Conservation (phyloP, 2,888 invertebrate species). For the Prosapia bicincta region DNA sequence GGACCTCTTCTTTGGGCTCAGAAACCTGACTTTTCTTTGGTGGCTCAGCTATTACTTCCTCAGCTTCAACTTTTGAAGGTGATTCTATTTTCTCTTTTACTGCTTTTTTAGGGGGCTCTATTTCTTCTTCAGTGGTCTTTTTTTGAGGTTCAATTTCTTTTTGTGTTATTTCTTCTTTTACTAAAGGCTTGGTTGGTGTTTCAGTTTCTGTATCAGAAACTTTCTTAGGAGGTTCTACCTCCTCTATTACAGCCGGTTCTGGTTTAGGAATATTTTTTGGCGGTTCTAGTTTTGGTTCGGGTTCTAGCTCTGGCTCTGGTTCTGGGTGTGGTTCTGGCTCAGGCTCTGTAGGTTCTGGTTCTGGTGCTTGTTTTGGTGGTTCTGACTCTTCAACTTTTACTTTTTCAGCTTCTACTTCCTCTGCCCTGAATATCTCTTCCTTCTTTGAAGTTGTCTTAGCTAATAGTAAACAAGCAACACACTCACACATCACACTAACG, state of each 20-base stretch:
- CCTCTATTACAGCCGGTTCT: conserved; percentile 4
- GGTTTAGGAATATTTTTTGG: neutral
- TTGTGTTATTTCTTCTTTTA: neutral
- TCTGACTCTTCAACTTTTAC: conserved; percentile 1
- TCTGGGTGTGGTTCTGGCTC: conserved; percentile 2
- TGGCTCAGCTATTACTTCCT: neutral
- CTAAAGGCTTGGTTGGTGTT: neutral
- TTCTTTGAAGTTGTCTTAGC: conserved; percentile 26
- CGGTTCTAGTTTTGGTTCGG: neutral
- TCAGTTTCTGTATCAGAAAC: neutral
- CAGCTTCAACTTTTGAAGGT: neutral
- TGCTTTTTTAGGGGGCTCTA: conserved; percentile 6
- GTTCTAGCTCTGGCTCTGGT: neutral
- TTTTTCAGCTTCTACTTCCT: conserved; percentile 3
- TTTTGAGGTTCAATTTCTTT: neutral
- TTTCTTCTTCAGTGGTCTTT: conserved; percentile 8
- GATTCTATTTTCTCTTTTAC: neutral
- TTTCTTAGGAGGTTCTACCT: conserved; percentile 12
- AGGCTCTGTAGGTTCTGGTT: neutral
- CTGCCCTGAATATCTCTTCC: neutral
- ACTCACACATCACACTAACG: conserved; percentile 28
- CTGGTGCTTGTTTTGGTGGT: neutral
- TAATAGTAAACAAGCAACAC: conserved; percentile 27
- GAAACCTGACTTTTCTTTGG: neutral
- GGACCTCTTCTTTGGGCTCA: neutral